Conservation (phyloP, 2,113 vertebrate genomes). For the Zapornia atra region DNA sequence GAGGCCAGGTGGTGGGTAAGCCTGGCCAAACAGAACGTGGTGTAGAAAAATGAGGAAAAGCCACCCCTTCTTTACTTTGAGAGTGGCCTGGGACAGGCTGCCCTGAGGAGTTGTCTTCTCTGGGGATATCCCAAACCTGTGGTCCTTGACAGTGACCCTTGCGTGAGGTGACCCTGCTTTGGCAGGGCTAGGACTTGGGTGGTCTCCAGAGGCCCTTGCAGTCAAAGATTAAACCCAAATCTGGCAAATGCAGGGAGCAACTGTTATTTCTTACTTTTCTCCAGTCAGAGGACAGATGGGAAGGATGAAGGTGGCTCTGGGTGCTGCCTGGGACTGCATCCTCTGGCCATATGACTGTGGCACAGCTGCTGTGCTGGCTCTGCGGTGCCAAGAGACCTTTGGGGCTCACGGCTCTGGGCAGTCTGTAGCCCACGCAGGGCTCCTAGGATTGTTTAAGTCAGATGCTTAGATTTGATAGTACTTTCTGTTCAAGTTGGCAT, state of each 20-base stretch:
- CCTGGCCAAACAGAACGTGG: neutral
- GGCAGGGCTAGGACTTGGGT: no score
- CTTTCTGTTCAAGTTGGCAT: neutral
- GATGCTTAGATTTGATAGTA: rapidly evolving
- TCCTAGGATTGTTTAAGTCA: no score
- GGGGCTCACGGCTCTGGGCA: neutral
- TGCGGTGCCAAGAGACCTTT: neutral
- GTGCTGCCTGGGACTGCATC: neutral
- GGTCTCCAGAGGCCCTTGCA: no score
- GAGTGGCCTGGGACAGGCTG: no score
- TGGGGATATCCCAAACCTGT: no score
- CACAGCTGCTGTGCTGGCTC: neutral
- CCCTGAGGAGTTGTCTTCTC: no score
- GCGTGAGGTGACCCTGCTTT: no score
- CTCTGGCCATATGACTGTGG: rapidly evolving
- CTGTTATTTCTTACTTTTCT: neutral
- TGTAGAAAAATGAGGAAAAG: neutral
- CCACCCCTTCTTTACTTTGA: no score
- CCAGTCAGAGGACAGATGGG: no score
- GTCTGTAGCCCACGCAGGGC: rapidly evolving
- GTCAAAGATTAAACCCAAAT: neutral
- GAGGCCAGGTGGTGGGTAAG: neutral
- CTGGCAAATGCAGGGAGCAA: neutral
- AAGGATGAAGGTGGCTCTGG: neutral
- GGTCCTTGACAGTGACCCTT: no score